These are phyloP conservation scores for Phaedon cochleariae DNA, from an alignment of 2,888 invertebrate genomes.

Conservation along the genomic window DNA sequence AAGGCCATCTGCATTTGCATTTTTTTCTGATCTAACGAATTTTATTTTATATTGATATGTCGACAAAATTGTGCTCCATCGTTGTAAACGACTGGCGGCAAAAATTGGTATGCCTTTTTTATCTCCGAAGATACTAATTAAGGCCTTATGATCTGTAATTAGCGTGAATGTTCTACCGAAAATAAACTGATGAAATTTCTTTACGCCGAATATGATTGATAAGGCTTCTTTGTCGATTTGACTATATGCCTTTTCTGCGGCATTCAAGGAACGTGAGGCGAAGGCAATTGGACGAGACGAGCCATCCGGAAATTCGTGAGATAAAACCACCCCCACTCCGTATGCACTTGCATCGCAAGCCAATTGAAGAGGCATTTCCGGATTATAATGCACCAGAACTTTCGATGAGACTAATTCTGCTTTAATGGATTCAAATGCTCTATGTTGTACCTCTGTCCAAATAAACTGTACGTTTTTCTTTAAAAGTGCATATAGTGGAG, in stretches of 20 bases:
- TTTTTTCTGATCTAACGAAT: constrained; percentile 7
- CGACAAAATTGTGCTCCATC: constrained; percentile 15
- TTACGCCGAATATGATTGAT: constrained; percentile 10
- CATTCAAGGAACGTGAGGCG: constrained; percentile 6
- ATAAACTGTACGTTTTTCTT: constrained; percentile 4
- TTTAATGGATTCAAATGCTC: not conserved
- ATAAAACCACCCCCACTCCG: not conserved
- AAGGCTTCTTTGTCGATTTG: constrained; percentile 8
- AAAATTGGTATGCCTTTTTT: not conserved
- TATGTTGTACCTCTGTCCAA: constrained; percentile 7
- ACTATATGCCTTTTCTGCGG: not conserved
- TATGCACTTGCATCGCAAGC: constrained; percentile 14
- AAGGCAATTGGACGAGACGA: constrained; percentile 16
- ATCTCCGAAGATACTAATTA: constrained; percentile 12
- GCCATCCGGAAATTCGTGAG: not conserved
- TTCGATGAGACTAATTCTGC: not conserved
- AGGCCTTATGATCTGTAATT: constrained; percentile 17
- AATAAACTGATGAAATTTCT: constrained; percentile 1
- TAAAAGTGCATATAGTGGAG: constrained; percentile 7
- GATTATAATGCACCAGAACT: constrained; percentile 10
- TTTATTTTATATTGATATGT: constrained; percentile 15
- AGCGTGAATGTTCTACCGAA: constrained; percentile 5
- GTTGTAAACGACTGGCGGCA: constrained; percentile 9
- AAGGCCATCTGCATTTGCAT: constrained; percentile 13
- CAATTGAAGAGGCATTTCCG: not conserved